A percentile compares a stretch with the other conserved stretches of the same genome.
Evolutionary conservation across 2,797 vertebrate genomes (phyloP).

Genomic region (Anguilla obscura): DNA sequence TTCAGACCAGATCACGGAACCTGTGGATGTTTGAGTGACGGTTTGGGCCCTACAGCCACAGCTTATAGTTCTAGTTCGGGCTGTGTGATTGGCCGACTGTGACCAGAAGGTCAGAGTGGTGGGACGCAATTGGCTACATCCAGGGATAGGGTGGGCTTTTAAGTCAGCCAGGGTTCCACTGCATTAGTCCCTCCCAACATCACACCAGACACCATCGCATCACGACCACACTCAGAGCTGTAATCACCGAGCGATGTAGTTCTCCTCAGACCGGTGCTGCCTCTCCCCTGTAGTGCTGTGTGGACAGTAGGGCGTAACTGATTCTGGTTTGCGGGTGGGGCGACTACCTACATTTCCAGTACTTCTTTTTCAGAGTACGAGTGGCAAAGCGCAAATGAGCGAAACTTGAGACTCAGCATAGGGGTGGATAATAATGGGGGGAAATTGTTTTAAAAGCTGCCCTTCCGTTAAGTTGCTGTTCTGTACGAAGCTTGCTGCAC

Average conservation of each 20-base stretch:
- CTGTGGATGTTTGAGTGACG: not conserved
- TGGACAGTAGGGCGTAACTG: not conserved
- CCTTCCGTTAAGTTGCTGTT: slow-evolving; percentile 6
- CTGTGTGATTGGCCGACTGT: not conserved
- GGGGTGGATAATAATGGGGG: not conserved
- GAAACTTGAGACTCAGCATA: not conserved
- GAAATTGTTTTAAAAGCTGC: not conserved
- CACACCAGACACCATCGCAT: not conserved
- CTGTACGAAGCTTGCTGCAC: not conserved
- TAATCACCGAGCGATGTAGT: not conserved
- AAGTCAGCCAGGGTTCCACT: not conserved
- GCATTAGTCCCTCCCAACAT: not conserved
- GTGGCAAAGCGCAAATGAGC: not conserved
- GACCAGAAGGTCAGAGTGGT: not conserved
- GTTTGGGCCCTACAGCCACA: not conserved
- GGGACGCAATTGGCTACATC: not conserved
- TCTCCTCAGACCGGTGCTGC: not conserved
- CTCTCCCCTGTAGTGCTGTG: not conserved
- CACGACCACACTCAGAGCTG: too few species aligned
- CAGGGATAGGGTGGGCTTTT: not conserved
- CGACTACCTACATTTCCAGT: not conserved
- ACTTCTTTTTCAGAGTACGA: not conserved
- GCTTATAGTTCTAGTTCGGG: not conserved
- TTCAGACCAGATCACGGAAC: not conserved
- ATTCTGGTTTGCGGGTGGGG: not conserved